These are phyloP conservation scores for Lampropteryx suffumata DNA, from an alignment of 2,888 invertebrate species.

Conservation along the genomic window DNA sequence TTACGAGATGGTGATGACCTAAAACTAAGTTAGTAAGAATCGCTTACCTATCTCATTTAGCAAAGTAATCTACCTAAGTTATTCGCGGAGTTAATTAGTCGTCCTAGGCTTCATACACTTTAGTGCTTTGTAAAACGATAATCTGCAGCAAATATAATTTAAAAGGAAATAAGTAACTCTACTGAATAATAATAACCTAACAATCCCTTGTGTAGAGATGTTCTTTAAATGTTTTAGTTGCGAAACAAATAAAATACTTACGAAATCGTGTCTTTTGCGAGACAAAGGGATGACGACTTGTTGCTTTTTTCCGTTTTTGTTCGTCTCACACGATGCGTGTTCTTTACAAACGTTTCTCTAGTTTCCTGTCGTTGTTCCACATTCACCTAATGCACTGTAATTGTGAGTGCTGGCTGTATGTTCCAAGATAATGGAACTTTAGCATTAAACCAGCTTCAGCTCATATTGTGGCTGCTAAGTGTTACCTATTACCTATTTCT, in stretches of 20 bases:
- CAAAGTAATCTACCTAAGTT: conserved; percentile 2
- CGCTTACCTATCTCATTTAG: conserved; percentile 2
- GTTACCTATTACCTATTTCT: conserved; percentile 59
- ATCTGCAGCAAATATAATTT: background rate
- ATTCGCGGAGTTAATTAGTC: conserved; percentile 9
- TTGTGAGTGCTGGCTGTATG: conserved; percentile 42
- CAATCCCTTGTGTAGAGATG: too few species aligned
- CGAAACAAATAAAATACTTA: conserved; percentile 33
- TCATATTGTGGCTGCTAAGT: conserved; percentile 23
- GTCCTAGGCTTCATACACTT: conserved; percentile 1
- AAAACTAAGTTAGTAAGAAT: conserved; percentile 6
- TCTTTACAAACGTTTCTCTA: conserved; percentile 54
- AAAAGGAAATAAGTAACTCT: background rate
- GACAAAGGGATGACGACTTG: conserved; percentile 65
- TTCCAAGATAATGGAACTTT: conserved; percentile 23
- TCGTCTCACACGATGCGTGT: conserved; percentile 50
- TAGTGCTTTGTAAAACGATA: conserved; percentile 1
- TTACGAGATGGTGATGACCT: conserved; percentile 1
- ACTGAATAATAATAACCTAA: too few species aligned
- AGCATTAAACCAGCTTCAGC: conserved; percentile 7
- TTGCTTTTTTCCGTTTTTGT: conserved; percentile 56
- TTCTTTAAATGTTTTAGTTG: too few species aligned
- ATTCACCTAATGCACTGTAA: conserved; percentile 51
- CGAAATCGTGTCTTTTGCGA: conserved; percentile 51
- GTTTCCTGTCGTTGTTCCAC: conserved; percentile 62